Base-by-base conservation (phyloP, 2,113 vertebrate genomes). In the Callionymus lyra region DNA sequence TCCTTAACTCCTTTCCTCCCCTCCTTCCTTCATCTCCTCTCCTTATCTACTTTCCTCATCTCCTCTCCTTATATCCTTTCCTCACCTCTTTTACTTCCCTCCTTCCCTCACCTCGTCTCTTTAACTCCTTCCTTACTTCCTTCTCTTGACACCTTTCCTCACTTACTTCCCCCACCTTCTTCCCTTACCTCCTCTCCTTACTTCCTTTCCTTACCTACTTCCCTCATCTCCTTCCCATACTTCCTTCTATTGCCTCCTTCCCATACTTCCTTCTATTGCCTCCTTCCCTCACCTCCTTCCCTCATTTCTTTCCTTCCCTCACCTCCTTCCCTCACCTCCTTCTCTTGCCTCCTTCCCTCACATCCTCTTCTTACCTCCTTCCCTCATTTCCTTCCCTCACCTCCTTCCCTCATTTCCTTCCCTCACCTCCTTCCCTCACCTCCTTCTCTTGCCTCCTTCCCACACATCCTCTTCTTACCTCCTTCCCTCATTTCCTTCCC, bases 181-280 rank as follows among this genome's bases (percentile, higher is more conserved):
- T 31, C 13, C 17, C 12, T 27, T 34, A 34, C 14, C 38, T 31
- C 17, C 19, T 12, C 6, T 14, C 13, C n/a, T 12, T 35, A 4
- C 35, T 21, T 47, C 9, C n/a, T 43, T 47, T 49, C 52, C 44
- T 72, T 42, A 35, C 47, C 44, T 32, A 44, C 31, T 21, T 12
- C 27, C 39, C 18, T 18, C 38, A 32, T 16, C 21, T 6, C 13
- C 41, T 10, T 37, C 12, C 17, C 31, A 42, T 27, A 58, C 43
- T 18, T 59, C 41, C 38, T 19, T 37, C 50, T 19, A 60, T 10
- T 47, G 39, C 53, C 44, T 19, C 46, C 39, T 52, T 51, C 44
- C 46, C 58, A 50, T 45, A 33, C 46, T 38, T 35, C 67, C 67
- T 76, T 65, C 70, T 65, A 50, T 54, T 65, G 44, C 61, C 34